Conservation (phyloP, 2,888 invertebrate species). For the Rutpela maculata region DNA sequence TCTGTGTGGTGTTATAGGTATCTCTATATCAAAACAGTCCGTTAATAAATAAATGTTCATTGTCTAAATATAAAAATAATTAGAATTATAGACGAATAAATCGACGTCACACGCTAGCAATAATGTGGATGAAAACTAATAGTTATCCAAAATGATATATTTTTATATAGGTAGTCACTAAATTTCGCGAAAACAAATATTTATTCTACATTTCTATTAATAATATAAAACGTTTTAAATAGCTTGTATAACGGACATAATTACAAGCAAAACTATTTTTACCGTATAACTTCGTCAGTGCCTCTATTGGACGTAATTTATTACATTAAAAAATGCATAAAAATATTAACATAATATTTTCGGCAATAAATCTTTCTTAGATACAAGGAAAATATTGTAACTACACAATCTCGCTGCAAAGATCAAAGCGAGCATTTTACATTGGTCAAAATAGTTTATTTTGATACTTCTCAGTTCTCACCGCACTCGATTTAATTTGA, state of each 20-base stretch:
- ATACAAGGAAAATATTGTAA: conserved; percentile 10
- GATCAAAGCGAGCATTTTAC: conserved; percentile 31
- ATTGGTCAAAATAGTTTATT: conserved; percentile 32
- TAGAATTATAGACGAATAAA: conserved; percentile 8
- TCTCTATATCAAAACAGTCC: not conserved
- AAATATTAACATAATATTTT: conserved; percentile 37
- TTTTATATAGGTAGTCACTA: conserved; percentile 25
- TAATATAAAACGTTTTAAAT: conserved; percentile 3
- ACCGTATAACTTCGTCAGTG: conserved; percentile 17
- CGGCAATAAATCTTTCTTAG: conserved; percentile 30
- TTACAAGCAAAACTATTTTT: conserved; percentile 20
- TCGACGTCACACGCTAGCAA: not conserved
- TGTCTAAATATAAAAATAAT: not conserved
- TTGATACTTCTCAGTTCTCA: conserved; percentile 28
- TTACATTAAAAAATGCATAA: conserved; percentile 26
- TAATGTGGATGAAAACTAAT: not conserved
- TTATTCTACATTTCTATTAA: conserved; percentile 4
- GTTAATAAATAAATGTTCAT: not conserved
- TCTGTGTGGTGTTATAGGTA: no score
- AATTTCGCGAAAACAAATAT: conserved; percentile 25
- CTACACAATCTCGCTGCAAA: conserved; percentile 9
- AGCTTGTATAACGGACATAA: conserved; percentile 13
- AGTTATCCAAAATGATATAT: conserved; percentile 24
- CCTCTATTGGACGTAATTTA: conserved; percentile 18
- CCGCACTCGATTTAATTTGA: conserved; percentile 23